Evolutionary conservation across 2,797 vertebrate genomes (phyloP).

Genomic region (Clarias fuscus): DNA sequence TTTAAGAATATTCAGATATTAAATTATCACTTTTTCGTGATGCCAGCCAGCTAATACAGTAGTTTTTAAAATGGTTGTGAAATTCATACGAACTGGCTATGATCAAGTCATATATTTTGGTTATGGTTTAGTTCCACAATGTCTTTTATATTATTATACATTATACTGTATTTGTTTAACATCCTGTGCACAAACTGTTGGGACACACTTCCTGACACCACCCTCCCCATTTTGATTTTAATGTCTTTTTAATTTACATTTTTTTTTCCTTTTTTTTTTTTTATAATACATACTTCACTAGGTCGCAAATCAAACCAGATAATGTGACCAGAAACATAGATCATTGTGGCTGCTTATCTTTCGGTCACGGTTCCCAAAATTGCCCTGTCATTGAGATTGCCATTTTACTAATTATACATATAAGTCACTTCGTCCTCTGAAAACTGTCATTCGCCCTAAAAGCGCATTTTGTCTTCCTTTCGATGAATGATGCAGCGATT

Average conservation of each 20-base stretch:
- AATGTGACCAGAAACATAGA: conserved; percentile 17
- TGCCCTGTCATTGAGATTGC: conserved; percentile 14
- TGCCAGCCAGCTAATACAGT: neutral
- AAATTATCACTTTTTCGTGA: neutral
- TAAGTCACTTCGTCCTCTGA: conserved; percentile 31
- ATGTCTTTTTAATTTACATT: neutral
- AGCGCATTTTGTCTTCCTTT: conserved; percentile 29
- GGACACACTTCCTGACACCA: too few relatives aligned
- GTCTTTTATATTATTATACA: neutral
- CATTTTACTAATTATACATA: conserved; percentile 31
- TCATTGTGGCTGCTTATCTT: conserved; percentile 12
- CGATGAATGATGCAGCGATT: conserved; percentile 17
- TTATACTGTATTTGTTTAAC: neutral
- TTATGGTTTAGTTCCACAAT: neutral
- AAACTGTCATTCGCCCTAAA: conserved; percentile 29
- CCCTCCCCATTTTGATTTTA: neutral
- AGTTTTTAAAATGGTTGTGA: neutral
- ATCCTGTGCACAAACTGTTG: neutral
- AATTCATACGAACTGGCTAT: neutral
- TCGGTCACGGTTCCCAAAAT: conserved; percentile 13
- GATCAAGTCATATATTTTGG: neutral
- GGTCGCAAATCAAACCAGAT: neutral
- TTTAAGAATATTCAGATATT: neutral
- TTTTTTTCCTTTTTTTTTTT: neutral
- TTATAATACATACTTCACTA: neutral